Evolutionary conservation across 2,797 vertebrate species (phyloP).

Genomic region (Mallotus villosus): DNA sequence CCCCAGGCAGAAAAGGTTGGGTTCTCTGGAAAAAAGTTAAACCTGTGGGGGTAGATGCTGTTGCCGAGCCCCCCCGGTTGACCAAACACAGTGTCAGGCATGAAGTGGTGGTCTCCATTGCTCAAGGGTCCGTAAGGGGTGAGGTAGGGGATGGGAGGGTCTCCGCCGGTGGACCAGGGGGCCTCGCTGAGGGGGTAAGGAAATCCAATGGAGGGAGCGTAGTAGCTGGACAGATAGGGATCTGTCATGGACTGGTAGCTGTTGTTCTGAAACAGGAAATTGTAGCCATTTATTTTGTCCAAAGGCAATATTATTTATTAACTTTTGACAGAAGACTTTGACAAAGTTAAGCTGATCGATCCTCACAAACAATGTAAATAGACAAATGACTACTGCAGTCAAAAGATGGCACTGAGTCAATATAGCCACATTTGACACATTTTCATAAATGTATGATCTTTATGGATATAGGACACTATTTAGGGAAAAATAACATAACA

Average conservation of each 20-base stretch:
- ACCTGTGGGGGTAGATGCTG: slow-evolving; percentile 93
- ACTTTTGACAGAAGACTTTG: too few relatives aligned
- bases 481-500: too few relatives aligned
- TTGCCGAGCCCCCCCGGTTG: slow-evolving; percentile 94
- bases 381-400: too few relatives aligned
- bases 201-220: slow-evolving; percentile 96
- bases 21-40: slow-evolving; percentile 98
- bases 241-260: slow-evolving; percentile 99
- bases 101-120: slow-evolving; percentile 98
- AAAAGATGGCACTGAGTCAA: too few relatives aligned
- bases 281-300: background rate
- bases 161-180: slow-evolving; percentile 97
- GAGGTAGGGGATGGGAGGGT: slow-evolving; percentile 96
- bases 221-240: slow-evolving; percentile 97
- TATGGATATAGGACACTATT: too few relatives aligned
- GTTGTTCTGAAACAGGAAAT: slow-evolving; percentile 81
- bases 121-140: slow-evolving; percentile 97
- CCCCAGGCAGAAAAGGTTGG: slow-evolving; percentile 97
- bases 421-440: too few relatives aligned
- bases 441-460: too few relatives aligned
- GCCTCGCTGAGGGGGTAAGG: slow-evolving; percentile 97
- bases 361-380: too few relatives aligned
- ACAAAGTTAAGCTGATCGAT: too few relatives aligned
- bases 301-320: background rate
- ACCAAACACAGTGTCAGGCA: slow-evolving; percentile 98